Evolutionary conservation across 2,113 vertebrate species (phyloP), one percentile per base, ranked within the genome.

Genomic region (Chamaetylas fuelleborni): DNA sequence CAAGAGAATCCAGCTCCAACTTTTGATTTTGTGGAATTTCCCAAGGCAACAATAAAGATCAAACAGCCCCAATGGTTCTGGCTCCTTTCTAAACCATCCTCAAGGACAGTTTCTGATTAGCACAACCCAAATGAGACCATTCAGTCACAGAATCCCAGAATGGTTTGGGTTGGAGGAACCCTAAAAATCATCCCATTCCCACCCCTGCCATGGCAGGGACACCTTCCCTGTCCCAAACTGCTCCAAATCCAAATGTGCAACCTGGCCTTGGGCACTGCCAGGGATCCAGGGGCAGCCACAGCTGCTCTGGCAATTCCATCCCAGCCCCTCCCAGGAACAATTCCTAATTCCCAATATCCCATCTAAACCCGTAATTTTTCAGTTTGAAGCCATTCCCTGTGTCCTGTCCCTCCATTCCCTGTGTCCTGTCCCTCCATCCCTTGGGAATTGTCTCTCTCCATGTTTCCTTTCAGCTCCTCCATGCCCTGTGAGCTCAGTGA

Each of bases 141-240:
- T 28, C 42, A 84, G n/a, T 7, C 42, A 14, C 8, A 47, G 42
- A 48, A 48, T 13, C 6, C 3, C 29, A 17, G 57, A 12, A 8
- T 4, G 28, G 14, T 4, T 26, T 48, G 31, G 58, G 25, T 5
- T 10, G 11, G 6, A 26, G 6, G 57, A 6, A 31, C 4, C 2
- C 29, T 26, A 18, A 34, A 70, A 4, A 1, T 7, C 1, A 61
- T 11, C 28, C 1, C 4, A 29, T 19, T 2, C 5, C 36, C 5
- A 20, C 3, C 8, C 36, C 43, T 2, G 20, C 36, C 43, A 42
- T 26, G 33, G 71, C 62, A 51, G 45, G 36, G 62, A 33, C 62
- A 43, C 53, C 31, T 86, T 20, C 43, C 16, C 43, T 25, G 36
- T 28, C 2, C 69, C 60, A 76, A 20, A 20, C 43, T 45, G 43